Conservation (phyloP, 2,113 vertebrate genomes). For the Scomber colias region DNA sequence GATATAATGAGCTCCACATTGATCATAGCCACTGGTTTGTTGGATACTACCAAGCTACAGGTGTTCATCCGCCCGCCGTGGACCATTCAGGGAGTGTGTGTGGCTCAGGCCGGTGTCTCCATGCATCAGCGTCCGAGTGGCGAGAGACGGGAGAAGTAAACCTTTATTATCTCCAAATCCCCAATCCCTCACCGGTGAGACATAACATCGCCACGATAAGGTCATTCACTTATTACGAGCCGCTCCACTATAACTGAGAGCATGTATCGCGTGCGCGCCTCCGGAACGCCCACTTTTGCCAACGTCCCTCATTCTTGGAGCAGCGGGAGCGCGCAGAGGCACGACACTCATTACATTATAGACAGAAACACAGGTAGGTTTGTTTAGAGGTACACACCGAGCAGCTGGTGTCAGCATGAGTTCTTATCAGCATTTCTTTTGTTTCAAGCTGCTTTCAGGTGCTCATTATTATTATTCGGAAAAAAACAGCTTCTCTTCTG, state of each 20-base stretch:
- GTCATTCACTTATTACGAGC: conserved; percentile 89
- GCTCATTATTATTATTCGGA: too few species aligned
- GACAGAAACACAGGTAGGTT: neutral
- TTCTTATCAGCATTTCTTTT: neutral
- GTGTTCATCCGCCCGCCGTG: conserved; percentile 83
- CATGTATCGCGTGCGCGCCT: conserved; percentile 58
- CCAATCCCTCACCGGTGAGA: conserved; percentile 89
- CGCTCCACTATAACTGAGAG: conserved; percentile 78
- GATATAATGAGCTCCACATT: conserved; percentile 89
- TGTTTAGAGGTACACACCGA: neutral
- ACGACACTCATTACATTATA: neutral
- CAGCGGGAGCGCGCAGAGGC: conserved; percentile 40
- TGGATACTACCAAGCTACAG: conserved; percentile 88
- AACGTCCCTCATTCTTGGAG: conserved; percentile 37
- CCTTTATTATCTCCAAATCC: conserved; percentile 88
- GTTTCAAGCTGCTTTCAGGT: too few species aligned
- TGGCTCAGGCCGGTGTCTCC: conserved; percentile 85
- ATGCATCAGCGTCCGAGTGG: conserved; percentile 82
- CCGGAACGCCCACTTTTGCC: conserved; percentile 62
- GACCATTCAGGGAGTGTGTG: conserved; percentile 67
- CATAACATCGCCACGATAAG: conserved; percentile 89
- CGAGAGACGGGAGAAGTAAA: conserved; percentile 83
- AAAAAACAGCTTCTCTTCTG: too few species aligned
- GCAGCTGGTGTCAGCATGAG: neutral
- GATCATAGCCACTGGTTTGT: conserved; percentile 80